phyloP scores from a whole-genome alignment of 2,113 vertebrate genomes.

The Microcebus ravelobensis region DNA sequence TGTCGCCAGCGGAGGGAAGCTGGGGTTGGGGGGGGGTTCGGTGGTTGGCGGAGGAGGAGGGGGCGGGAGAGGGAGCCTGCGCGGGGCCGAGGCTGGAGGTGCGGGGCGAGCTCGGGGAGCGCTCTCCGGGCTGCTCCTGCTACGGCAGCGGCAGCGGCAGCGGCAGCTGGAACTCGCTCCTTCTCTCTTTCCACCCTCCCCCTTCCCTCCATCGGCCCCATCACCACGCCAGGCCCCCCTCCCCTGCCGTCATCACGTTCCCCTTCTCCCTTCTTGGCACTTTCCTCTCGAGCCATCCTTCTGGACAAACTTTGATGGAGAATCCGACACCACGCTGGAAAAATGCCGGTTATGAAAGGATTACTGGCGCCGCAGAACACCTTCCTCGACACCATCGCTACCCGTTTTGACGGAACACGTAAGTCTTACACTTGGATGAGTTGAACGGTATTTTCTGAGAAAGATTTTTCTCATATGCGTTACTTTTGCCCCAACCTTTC shows the following conservation, averaged over 20 bases:
- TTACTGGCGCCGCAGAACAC: slow-evolving; percentile 99
- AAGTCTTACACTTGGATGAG: slow-evolving; percentile 85
- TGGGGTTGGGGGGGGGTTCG: too few relatives aligned
- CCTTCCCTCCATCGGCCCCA: not conserved
- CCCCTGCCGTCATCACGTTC: slow-evolving; percentile 18
- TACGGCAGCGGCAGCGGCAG: not conserved
- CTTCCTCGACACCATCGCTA: slow-evolving; percentile 98
- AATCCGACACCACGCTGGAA: slow-evolving; percentile 91
- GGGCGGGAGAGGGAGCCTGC: slow-evolving; percentile 33
- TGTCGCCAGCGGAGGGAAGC: not conserved
- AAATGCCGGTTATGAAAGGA: slow-evolving; percentile 99
- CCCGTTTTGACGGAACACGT: slow-evolving; percentile 99
- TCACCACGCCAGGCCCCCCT: slow-evolving; percentile 45
- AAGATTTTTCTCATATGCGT: not conserved
- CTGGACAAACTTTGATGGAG: slow-evolving; percentile 96
- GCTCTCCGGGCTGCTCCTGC: slow-evolving; percentile 61
- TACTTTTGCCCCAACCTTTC: slow-evolving; percentile 41
- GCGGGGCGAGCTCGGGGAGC: slow-evolving; percentile 52
- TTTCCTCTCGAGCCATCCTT: slow-evolving; percentile 79
- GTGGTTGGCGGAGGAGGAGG: slow-evolving; percentile 23
- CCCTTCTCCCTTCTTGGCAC: slow-evolving; percentile 78
- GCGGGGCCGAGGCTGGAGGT: not conserved
- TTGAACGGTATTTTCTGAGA: not conserved
- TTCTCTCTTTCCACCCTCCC: not conserved
- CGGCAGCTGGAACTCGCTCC: slow-evolving; percentile 16